Base-by-base conservation (phyloP, 2,113 vertebrate genomes). In the Psittacula cyanocephala region DNA sequence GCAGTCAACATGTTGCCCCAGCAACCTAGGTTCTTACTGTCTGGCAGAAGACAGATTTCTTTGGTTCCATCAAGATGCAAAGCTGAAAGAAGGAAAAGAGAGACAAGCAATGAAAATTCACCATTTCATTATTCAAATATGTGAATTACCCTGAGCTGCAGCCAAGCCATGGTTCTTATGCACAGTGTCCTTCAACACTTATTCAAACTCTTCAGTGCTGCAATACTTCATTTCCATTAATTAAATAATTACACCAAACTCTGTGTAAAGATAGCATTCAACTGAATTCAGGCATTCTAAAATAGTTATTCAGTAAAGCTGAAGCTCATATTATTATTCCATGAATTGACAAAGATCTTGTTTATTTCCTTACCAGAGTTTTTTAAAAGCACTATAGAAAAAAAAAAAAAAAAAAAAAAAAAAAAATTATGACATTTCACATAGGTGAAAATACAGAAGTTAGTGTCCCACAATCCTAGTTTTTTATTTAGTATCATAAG, bases 241-340 rank as follows among this genome's bases (percentile, higher is more conserved):
- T 97, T 98, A 97, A 98, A 97, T 97, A 97, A 97, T 97, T 98
- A 96, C 82, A 95, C 75, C 64, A 92, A 95, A 97, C 86, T 93
- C 79, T 91, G 52, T 92, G 83, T 94, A 85, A 93, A 95, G 95
- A 93, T 92, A 96, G 71, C 71, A 93, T 96, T 96, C 95, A 91
- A 27, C 41, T 80, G 74, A 96, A 96, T 94, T 95, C 81, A 96
- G 80, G 95, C 92, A 96, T 86, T 97, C 75, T 71, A 65, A 97
- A 97, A 95, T 16, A 95, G 50, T 95, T 88, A 86, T 96, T 97
- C 84, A 90, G 62, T 91, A 96, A 96, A 96, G 86, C 74, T 80
- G 83, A 92, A 95, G 68, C 60, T 95, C 49, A 78, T 80, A 91
- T 94, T 91, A 91, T 92, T 96, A 84, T 76, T 23, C 44, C 47